Evolutionary conservation across 2,888 invertebrate genomes (phyloP), one percentile per base, ranked within the genome.

Genomic region (Himalopsyche anomala): DNA sequence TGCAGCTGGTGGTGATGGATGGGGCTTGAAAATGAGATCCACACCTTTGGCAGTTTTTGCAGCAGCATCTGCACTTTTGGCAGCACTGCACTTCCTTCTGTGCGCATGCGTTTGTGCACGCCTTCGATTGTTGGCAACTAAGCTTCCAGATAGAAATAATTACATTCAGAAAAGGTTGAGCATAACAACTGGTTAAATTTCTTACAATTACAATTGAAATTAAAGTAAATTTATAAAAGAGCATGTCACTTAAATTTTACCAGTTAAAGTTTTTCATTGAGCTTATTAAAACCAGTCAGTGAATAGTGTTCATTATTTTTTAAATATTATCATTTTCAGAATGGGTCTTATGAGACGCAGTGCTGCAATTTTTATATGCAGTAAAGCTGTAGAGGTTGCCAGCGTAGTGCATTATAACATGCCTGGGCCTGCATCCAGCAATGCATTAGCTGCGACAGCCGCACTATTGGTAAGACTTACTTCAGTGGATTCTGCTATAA

Each of bases 31-130:
- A 87, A 92, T 92, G 84, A 93, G 92, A 40, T 93, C 94, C 38
- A 91, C 94, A 28, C 93, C 95, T 84, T 95, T 95, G 90, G 93
- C 94, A 88, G 95, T 96, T 89, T 96, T 95, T 90, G 93, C 95
- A 45, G 94, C 94, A 83, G 96, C 96, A 86, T 95, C 95, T 89
- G 94, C 94, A 51, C 93, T 96, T 86, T 94, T 97, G 89, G 92
- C 95, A 62, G 90, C 94, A 55, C 93, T 97, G 81, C 96, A 96
- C 90, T 91, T 95, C 79, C 94, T 96, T 83, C 93, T 97, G 84
- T 95, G 96, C 88, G 92, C 94, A 89, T 95, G 95, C 89, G 95
- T 96, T 42, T 93, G 95, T 87, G 92, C 94, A 89, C 93, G 95
- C 87, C 91, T 96, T 89, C 91, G 94, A 88, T 93, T 94, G 89